Evolutionary conservation across 1,140 invertebrate genomes (phyloP).

Genomic region (Diachasma alloeum): DNA sequence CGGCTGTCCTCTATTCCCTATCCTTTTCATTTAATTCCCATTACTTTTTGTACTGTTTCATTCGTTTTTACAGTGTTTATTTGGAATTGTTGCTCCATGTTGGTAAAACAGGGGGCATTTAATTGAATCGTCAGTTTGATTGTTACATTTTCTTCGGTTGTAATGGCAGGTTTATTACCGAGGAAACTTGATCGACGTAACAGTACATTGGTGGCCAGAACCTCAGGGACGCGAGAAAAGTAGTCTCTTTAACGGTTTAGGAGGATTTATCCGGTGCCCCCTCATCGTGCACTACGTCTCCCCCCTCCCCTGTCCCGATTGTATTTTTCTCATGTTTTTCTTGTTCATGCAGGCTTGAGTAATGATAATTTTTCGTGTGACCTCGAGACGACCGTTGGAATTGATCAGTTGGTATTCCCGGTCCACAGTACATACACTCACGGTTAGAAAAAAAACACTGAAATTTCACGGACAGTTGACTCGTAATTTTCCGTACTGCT

Average conservation of each 20-base stretch:
- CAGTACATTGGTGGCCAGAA: slow-evolving; percentile 16
- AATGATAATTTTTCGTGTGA: neutral
- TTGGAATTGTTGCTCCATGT: neutral
- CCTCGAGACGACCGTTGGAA: neutral
- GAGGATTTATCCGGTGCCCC: slow-evolving; percentile 24
- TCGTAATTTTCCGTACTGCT: too few relatives aligned
- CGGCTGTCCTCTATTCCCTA: neutral
- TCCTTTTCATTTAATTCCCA: neutral
- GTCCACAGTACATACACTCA: neutral
- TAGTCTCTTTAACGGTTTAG: slow-evolving; percentile 30
- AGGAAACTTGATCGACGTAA: slow-evolving; percentile 21
- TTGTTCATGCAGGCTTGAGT: neutral
- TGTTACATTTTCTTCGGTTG: slow-evolving; percentile 9
- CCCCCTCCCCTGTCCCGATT: neutral
- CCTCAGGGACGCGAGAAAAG: slow-evolving; percentile 8
- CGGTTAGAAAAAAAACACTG: too few relatives aligned
- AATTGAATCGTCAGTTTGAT: slow-evolving; percentile 18
- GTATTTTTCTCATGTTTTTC: neutral
- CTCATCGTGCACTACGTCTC: neutral
- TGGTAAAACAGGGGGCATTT: neutral
- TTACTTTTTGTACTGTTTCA: neutral
- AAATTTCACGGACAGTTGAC: too few relatives aligned
- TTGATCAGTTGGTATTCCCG: neutral
- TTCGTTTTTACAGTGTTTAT: neutral
- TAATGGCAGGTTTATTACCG: slow-evolving; percentile 15